phyloP scores from a whole-genome alignment of 1,140 invertebrate species.

The Mesaphorura yosii region DNA sequence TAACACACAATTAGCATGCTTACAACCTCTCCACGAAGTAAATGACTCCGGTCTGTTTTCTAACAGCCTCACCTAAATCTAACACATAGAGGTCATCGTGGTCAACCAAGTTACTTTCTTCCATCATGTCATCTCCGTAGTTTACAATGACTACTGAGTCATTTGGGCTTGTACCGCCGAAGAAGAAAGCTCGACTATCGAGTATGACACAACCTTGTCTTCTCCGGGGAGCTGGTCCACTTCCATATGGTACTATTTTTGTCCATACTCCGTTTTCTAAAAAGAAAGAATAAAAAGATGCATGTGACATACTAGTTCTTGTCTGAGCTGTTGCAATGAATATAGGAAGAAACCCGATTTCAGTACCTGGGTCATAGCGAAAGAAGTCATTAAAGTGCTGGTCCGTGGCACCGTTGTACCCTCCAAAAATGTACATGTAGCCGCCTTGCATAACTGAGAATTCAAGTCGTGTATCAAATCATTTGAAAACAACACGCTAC shows the following conservation, averaged over 20 bases:
- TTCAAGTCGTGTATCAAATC: neutral
- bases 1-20: conserved; percentile 24
- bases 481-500: neutral
- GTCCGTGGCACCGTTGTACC: conserved; percentile 61
- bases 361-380: conserved; percentile 49
- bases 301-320: too few species aligned
- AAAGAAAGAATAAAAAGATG: conserved; percentile 4
- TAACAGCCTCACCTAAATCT: conserved; percentile 48
- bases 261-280: conserved; percentile 11
- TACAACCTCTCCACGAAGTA: neutral
- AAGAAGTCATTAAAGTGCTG: conserved; percentile 72
- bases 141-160: neutral
- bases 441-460: conserved; percentile 57
- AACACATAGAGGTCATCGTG: conserved; percentile 65
- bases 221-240: neutral
- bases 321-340: too few species aligned
- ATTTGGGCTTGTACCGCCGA: conserved; percentile 67
- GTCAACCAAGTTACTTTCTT: conserved; percentile 46
- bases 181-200: conserved; percentile 59
- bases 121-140: conserved; percentile 13
- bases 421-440: conserved; percentile 67
- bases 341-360: too few species aligned
- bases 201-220: conserved; percentile 66
- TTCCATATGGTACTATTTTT: conserved; percentile 1
- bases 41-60: conserved; percentile 3